These are phyloP conservation scores for Oncorhynchus mykiss DNA, from an alignment of 2,113 vertebrate genomes.

Conservation along the genomic window DNA sequence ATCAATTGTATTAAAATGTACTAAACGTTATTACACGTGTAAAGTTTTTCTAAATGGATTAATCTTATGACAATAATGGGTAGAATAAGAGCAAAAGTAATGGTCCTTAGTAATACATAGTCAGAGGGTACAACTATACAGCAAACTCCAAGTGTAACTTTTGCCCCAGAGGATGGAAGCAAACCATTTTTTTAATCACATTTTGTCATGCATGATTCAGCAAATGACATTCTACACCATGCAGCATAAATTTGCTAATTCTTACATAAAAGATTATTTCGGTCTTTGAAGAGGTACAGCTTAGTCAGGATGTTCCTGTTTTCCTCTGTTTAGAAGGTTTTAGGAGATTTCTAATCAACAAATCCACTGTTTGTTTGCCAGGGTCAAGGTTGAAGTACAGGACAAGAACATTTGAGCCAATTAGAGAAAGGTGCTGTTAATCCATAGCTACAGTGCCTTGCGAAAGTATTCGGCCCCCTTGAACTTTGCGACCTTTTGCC, in stretches of 20 bases:
- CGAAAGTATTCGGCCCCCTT: too few species aligned
- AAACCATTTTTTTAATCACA: neutral
- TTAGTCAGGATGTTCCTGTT: neutral
- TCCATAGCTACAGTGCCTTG: too few species aligned
- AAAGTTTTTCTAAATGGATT: neutral
- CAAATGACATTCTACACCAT: neutral
- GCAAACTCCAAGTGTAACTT: neutral
- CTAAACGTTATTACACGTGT: too few species aligned
- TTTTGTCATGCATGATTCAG: neutral
- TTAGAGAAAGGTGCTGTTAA: neutral
- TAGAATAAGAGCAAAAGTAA: neutral
- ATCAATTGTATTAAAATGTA: too few species aligned
- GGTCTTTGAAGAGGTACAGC: conserved; percentile 8
- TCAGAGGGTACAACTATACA: neutral
- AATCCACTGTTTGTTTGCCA: neutral
- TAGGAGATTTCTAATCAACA: conserved; percentile 18
- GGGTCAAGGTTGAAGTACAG: neutral
- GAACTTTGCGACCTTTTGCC: too few species aligned
- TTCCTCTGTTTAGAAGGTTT: too few species aligned
- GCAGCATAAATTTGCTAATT: neutral
- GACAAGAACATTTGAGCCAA: neutral
- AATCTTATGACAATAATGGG: neutral
- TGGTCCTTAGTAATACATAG: neutral
- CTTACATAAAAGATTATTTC: neutral
- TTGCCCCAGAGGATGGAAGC: neutral